phyloP scores from a whole-genome alignment of 2,113 vertebrate species.

The Trogon melanurus region DNA sequence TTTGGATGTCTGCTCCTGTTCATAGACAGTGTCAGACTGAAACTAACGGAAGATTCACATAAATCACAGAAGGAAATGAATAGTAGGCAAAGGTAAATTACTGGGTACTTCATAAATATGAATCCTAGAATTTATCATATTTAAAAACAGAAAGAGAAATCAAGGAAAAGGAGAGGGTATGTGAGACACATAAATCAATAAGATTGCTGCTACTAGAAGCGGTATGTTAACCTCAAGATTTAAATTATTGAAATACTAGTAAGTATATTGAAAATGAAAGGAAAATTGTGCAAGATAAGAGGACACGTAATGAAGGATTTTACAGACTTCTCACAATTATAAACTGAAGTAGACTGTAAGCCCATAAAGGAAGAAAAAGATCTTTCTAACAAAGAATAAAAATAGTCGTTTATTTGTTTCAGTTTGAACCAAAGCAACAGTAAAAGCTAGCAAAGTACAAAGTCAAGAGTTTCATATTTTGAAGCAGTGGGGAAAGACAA shows the following conservation, averaged over 20 bases:
- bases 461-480: not conserved
- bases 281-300: conserved; percentile 42
- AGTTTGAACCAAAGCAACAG: not conserved
- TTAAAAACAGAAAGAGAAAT: conserved; percentile 29
- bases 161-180: not conserved
- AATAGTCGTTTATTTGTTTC: not conserved
- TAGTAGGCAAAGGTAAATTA: not conserved
- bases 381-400: not conserved
- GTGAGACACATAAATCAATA: conserved; percentile 22
- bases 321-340: conserved; percentile 16
- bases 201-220: not conserved
- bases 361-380: conserved; percentile 21
- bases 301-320: conserved; percentile 5
- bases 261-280: conserved; percentile 16
- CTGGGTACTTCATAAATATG: not conserved
- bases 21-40: not conserved
- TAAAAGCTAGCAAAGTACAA: not conserved
- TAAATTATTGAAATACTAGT: conserved; percentile 42
- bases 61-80: not conserved
- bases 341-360: not conserved
- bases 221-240: conserved; percentile 11
- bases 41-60: not conserved
- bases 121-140: not conserved
- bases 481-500: not conserved
- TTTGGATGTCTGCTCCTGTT: not conserved